These are phyloP conservation scores for Zoanthus gigantus DNA, from an alignment of 92 coral and sea anemone genomes.

Conservation along the genomic window DNA sequence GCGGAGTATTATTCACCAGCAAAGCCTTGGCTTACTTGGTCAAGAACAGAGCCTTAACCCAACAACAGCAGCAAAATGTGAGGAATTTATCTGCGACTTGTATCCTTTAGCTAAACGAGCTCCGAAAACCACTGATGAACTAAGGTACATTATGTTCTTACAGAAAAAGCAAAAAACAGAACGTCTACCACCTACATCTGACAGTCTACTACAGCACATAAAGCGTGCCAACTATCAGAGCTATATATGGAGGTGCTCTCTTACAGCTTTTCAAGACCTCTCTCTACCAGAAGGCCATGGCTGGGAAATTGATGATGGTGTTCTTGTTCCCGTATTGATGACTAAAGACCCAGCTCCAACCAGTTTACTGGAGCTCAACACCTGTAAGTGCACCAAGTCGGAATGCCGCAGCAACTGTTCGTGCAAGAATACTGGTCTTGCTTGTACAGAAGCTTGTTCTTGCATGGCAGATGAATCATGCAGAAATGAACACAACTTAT, in stretches of 20 bases:
- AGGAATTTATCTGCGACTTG: constrained; percentile 55
- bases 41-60: constrained; percentile 3
- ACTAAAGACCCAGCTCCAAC: constrained; percentile 71
- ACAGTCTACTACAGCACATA: constrained; percentile 65
- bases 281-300: constrained; percentile 62
- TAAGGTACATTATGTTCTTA: constrained; percentile 66
- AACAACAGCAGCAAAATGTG: constrained; percentile 19
- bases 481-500: background rate
- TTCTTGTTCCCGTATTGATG: constrained; percentile 56
- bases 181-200: constrained; percentile 65
- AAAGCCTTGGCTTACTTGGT: constrained; percentile 10
- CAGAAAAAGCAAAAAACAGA: constrained; percentile 66
- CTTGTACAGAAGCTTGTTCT: background rate
- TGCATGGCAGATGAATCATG: background rate
- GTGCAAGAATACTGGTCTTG: constrained; percentile 1
- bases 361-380: constrained; percentile 63
- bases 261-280: constrained; percentile 43
- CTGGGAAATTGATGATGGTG: constrained; percentile 46
- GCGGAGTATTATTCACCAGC: background rate
- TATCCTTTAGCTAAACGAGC: background rate
- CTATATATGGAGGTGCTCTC: constrained; percentile 57
- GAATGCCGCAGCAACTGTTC: background rate
- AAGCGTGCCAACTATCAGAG: constrained; percentile 66
- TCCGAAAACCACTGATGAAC: constrained; percentile 51
- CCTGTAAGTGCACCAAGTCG: constrained; percentile 51